Conservation (phyloP, 1,140 invertebrate genomes). For the Cotesia glomerata region DNA sequence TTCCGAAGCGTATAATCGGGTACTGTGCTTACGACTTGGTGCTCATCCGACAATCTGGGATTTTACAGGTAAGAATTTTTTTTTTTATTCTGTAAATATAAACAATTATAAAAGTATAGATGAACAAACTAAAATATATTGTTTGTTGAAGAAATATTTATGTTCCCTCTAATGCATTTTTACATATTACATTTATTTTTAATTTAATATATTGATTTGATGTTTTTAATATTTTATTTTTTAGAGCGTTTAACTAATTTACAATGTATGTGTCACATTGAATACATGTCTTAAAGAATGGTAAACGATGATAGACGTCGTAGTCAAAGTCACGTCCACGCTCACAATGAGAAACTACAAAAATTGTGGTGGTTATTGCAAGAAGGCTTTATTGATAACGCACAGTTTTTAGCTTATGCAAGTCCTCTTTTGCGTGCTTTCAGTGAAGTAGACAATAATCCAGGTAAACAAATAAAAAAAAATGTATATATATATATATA, state of each 20-base stretch:
- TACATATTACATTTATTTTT: too few species aligned
- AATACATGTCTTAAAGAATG: neutral
- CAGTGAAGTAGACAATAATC: too few species aligned
- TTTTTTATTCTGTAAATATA: neutral
- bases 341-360: neutral
- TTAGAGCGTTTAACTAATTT: neutral
- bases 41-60: constrained; percentile 8
- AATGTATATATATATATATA: too few species aligned
- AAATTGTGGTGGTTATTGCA: neutral
- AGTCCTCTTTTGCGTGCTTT: constrained; percentile 5
- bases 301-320: neutral
- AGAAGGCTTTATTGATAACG: neutral
- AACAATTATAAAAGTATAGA: too few species aligned
- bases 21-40: neutral
- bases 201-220: too few species aligned
- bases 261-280: neutral
- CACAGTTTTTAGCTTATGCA: constrained; percentile 5
- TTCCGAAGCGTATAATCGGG: constrained; percentile 1
- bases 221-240: too few species aligned
- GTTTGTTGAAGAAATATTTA: too few species aligned
- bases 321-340: neutral
- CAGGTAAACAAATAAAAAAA: too few species aligned
- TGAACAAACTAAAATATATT: too few species aligned
- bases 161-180: too few species aligned
- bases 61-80: neutral